Conservation (phyloP, 1,140 invertebrate species). For the Stenopsyche tienmushanensis region DNA sequence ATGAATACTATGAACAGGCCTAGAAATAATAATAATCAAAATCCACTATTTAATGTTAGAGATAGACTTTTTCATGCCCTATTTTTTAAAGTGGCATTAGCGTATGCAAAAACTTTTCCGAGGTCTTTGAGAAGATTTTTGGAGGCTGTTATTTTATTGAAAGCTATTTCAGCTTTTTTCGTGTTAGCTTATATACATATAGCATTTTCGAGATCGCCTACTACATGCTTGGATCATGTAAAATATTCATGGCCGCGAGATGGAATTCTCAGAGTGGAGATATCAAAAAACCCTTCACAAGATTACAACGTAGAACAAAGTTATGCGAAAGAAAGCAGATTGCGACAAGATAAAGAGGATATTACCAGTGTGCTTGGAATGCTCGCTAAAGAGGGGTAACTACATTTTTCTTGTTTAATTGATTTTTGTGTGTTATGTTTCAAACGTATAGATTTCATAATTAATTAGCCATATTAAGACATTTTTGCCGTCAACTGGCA, state of each 20-base stretch:
- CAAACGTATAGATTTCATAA: not conserved
- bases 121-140: conserved; percentile 81
- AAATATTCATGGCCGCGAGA: conserved; percentile 91
- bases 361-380: conserved; percentile 65
- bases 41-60: conserved; percentile 79
- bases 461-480: no score
- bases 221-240: conserved; percentile 90
- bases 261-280: conserved; percentile 95
- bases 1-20: conserved; percentile 56
- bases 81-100: conserved; percentile 87
- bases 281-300: conserved; percentile 73
- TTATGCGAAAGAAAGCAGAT: conserved; percentile 75
- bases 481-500: no score
- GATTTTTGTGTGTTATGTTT: no score
- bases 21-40: conserved; percentile 63
- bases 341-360: conserved; percentile 70
- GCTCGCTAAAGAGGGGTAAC: conserved; percentile 67
- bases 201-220: conserved; percentile 88
- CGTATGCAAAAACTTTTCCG: conserved; percentile 88
- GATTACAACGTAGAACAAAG: conserved; percentile 79
- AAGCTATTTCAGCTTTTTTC: conserved; percentile 87
- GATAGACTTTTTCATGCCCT: conserved; percentile 94
- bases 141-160: conserved; percentile 88
- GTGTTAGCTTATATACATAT: conserved; percentile 94
- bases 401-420: conserved; percentile 28